phyloP scores from a whole-genome alignment of 2,797 vertebrate genomes.

The Ataeniobius toweri region DNA sequence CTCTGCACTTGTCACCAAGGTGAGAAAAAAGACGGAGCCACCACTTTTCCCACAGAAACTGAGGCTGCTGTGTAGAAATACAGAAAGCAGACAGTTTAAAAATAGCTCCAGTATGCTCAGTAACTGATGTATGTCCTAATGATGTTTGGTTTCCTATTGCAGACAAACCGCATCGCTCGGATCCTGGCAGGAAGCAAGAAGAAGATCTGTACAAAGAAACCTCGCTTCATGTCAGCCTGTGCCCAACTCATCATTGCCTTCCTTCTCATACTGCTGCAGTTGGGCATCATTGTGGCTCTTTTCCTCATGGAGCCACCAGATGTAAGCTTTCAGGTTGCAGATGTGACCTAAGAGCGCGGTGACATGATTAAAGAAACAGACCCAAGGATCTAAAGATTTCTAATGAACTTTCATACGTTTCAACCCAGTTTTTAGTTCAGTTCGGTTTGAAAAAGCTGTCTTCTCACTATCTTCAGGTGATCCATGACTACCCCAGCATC shows the following conservation, averaged over 20 bases:
- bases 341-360: not conserved
- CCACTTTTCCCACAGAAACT: not conserved
- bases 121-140: constrained; percentile 5
- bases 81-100: not conserved
- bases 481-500: constrained; percentile 96
- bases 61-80: not conserved
- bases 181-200: constrained; percentile 99
- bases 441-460: not conserved
- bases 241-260: constrained; percentile 97
- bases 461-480: constrained; percentile 70
- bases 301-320: constrained; percentile 96
- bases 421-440: not conserved
- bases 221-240: constrained; percentile 98
- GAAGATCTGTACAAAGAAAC: constrained; percentile 99
- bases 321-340: constrained; percentile 59
- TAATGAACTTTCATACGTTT: not conserved
- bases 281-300: constrained; percentile 94
- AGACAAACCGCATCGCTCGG: constrained; percentile 91
- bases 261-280: constrained; percentile 93
- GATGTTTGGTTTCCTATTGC: constrained; percentile 26
- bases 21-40: constrained; percentile 22
- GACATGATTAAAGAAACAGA: not conserved
- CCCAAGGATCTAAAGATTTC: not conserved
- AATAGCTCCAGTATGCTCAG: not conserved
- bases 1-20: constrained; percentile 95